These are phyloP conservation scores for Antigone vipio DNA, from an alignment of 2,113 vertebrate species.

Conservation along the genomic window DNA sequence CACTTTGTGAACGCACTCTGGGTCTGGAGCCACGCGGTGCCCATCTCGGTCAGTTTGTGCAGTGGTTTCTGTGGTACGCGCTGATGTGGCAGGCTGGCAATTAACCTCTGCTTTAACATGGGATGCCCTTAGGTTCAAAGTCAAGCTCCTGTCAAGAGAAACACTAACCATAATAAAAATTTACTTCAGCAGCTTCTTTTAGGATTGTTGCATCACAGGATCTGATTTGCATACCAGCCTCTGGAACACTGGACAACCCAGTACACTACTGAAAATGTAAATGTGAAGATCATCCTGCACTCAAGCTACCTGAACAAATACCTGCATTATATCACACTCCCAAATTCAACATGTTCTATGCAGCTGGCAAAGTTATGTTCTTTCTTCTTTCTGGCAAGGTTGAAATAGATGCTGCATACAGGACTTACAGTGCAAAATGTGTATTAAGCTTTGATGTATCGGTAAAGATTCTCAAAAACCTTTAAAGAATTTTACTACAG, in stretches of 20 bases:
- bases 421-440: not conserved
- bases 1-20: not conserved
- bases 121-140: not conserved
- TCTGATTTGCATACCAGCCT: not conserved
- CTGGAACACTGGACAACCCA: not conserved
- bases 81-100: not conserved
- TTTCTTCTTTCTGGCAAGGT: not conserved
- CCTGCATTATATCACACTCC: fast-evolving
- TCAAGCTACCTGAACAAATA: not conserved
- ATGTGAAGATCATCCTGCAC: not conserved
- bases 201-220: not conserved
- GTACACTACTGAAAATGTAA: not conserved
- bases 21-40: not conserved
- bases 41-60: not conserved
- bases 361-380: not conserved
- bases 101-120: not conserved
- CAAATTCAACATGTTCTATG: not conserved
- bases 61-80: not conserved
- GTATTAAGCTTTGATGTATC: not conserved
- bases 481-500: not conserved
- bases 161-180: not conserved
- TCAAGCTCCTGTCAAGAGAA: not conserved
- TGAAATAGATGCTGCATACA: not conserved
- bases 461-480: not conserved
- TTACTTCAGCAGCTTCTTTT: not conserved